phyloP scores from a whole-genome alignment of 92 coral and sea anemone genomes.

The Palythoa grandiflora region DNA sequence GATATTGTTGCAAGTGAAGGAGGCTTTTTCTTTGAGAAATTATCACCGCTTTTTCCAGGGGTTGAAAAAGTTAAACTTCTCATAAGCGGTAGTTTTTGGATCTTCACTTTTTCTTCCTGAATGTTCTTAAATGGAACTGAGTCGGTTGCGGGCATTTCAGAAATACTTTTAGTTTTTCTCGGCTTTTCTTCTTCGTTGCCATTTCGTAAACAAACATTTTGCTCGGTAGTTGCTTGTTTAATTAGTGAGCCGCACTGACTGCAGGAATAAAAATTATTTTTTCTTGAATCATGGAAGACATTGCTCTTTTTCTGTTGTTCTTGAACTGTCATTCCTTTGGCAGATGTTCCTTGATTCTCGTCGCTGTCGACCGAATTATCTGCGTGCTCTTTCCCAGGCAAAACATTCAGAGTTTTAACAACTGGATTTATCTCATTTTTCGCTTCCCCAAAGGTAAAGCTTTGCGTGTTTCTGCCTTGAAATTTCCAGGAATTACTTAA shows the following conservation, averaged over 20 bases:
- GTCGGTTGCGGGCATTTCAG: background rate
- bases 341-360: background rate
- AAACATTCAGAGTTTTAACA: background rate
- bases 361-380: background rate
- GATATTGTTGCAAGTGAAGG: slow-evolving; percentile 31
- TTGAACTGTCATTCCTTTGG: background rate
- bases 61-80: slow-evolving; percentile 40
- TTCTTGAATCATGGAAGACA: background rate
- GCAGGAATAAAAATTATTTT: background rate
- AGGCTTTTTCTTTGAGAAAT: slow-evolving; percentile 1
- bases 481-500: slow-evolving; percentile 32
- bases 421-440: background rate
- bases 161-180: background rate
- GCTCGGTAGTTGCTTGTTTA: background rate
- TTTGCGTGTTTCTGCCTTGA: background rate
- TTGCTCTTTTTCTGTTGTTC: background rate
- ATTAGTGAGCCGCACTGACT: background rate
- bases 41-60: background rate
- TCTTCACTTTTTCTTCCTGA: background rate
- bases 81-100: slow-evolving; percentile 13
- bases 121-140: background rate
- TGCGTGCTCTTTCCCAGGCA: too few relatives aligned
- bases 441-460: background rate
- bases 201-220: background rate
- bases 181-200: background rate